Evolutionary conservation across 2,888 invertebrate species (phyloP).

Genomic region (Abrostola tripartita): DNA sequence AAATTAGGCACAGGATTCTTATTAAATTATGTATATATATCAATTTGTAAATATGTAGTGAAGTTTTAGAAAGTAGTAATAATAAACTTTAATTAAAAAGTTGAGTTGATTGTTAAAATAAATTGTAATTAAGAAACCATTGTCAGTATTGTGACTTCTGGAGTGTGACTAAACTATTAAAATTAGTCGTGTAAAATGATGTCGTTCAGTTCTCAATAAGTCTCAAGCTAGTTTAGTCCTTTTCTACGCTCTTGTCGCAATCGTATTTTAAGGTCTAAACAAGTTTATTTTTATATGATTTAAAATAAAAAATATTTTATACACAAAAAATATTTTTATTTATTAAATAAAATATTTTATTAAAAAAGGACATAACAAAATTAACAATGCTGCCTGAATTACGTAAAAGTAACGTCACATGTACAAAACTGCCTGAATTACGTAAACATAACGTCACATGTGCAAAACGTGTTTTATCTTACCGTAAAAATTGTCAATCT

Average conservation of each 20-base stretch:
- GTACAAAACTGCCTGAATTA: constrained; percentile 13
- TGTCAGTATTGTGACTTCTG: not conserved
- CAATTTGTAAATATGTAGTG: constrained; percentile 12
- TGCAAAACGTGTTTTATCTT: constrained; percentile 64
- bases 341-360: not conserved
- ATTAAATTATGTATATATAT: not conserved
- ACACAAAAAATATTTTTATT: not conserved
- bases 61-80: constrained; percentile 6
- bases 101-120: constrained; percentile 2
- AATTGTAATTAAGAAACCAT: constrained; percentile 1
- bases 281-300: constrained; percentile 1
- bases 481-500: constrained; percentile 54
- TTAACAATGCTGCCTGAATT: not conserved
- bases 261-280: constrained; percentile 12
- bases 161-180: not conserved
- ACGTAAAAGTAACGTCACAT: constrained; percentile 21
- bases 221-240: not conserved
- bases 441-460: constrained; percentile 22
- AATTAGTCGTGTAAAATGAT: constrained; percentile 1
- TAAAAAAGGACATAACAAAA: not conserved
- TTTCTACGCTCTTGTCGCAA: constrained; percentile 1
- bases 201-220: not conserved
- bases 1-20: constrained; percentile 2
- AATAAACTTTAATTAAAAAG: not conserved
- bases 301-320: not conserved